Conservation (phyloP, 2,113 vertebrate genomes). For the Oreochromis aureus region DNA sequence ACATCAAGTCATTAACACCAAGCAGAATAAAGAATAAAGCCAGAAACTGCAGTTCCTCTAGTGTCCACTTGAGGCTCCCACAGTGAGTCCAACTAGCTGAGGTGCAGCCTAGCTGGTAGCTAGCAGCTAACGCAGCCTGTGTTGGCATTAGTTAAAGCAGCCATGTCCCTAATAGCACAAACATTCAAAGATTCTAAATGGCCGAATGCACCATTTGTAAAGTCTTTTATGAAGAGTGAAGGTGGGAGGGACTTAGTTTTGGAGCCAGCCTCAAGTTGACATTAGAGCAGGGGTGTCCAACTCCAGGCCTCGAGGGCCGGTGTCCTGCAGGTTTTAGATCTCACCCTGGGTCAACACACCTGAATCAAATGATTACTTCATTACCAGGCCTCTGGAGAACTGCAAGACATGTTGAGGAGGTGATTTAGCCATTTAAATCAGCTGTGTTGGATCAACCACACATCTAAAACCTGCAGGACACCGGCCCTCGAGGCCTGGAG, state of each 20-base stretch:
- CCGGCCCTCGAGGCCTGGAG: neutral
- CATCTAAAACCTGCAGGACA: neutral
- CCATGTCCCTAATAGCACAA: neutral
- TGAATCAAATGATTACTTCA: neutral
- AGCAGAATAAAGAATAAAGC: rapidly evolving
- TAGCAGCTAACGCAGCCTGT: neutral
- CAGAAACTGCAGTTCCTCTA: neutral
- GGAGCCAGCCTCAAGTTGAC: neutral
- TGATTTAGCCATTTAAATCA: rapidly evolving
- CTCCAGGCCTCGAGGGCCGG: neutral
- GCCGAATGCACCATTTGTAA: neutral
- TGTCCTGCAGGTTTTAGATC: neutral
- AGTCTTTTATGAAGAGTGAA: neutral
- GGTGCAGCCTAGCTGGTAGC: neutral
- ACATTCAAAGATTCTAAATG: neutral
- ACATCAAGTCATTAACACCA: neutral
- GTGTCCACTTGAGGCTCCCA: neutral
- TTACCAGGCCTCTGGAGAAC: neutral
- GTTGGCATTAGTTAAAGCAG: rapidly evolving
- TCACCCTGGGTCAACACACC: neutral
- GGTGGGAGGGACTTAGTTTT: neutral
- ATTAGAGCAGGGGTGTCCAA: neutral
- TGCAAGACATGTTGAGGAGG: neutral
- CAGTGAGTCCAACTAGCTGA: neutral
- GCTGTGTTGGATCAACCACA: rapidly evolving